Conservation (phyloP, 2,888 invertebrate species). For the Pinctada fucata region DNA sequence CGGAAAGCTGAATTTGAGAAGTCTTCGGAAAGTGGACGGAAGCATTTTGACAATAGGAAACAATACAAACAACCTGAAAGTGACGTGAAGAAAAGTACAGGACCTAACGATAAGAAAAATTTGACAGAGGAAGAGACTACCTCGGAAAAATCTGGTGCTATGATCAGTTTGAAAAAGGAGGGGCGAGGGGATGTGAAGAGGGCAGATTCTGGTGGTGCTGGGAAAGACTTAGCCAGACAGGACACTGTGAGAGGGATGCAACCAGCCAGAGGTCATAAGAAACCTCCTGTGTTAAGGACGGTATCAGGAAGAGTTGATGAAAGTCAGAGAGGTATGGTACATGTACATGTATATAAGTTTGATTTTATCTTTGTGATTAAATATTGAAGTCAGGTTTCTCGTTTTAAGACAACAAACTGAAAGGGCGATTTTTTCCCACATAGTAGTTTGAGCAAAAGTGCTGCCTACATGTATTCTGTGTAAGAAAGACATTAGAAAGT, state of each 20-base stretch:
- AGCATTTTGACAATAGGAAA: not conserved
- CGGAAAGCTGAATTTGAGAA: not conserved
- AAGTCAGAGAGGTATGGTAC: slow-evolving; percentile 52
- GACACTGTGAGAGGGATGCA: not conserved
- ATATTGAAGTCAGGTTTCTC: no score
- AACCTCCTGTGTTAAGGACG: slow-evolving; percentile 12
- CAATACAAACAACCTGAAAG: not conserved
- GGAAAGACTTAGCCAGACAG: not conserved
- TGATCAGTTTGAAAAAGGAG: not conserved
- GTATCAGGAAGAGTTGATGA: slow-evolving; percentile 51
- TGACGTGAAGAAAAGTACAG: not conserved
- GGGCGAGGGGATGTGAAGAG: not conserved
- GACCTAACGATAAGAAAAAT: not conserved
- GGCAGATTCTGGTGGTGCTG: not conserved
- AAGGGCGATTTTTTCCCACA: no score
- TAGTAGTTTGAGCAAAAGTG: not conserved
- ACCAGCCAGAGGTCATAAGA: slow-evolving; percentile 15
- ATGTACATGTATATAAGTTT: not conserved
- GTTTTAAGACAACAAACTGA: no score
- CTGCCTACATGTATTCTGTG: not conserved
- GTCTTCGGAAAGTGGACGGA: not conserved
- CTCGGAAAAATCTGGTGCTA: not conserved
- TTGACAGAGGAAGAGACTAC: not conserved
- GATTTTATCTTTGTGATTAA: no score
- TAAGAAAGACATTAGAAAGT: not conserved